A percentile compares a stretch with the other conserved stretches of the same genome.
phyloP scores from a whole-genome alignment of 2,797 vertebrate genomes.

The Neopelma chrysocephalum region DNA sequence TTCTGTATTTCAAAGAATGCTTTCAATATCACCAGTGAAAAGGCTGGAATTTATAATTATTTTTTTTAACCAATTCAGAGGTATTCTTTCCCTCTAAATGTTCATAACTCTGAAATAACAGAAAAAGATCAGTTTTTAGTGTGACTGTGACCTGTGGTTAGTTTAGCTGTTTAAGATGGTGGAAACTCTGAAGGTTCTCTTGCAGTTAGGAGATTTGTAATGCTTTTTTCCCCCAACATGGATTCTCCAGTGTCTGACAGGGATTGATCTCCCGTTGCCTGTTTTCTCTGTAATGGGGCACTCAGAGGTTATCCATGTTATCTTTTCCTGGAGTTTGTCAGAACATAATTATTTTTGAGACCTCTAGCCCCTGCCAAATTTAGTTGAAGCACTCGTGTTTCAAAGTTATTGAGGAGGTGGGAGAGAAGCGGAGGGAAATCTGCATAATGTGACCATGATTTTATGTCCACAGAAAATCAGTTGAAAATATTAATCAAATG shows the following conservation, averaged over 20 bases:
- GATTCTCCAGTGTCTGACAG: neutral
- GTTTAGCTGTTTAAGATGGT: neutral
- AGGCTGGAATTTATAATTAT: neutral
- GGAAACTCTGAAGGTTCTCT: neutral
- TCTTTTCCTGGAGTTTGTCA: neutral
- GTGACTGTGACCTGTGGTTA: neutral
- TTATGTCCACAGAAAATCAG: neutral
- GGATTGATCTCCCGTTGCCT: neutral
- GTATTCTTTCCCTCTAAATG: neutral
- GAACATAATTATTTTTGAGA: conserved; percentile 4
- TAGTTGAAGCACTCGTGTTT: neutral
- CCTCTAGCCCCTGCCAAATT: neutral
- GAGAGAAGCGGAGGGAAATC: neutral
- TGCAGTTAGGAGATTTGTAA: neutral
- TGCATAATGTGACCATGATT: neutral
- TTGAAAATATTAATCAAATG: neutral
- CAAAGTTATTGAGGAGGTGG: neutral
- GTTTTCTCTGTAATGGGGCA: neutral
- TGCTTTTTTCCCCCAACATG: no score
- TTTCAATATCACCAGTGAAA: neutral
- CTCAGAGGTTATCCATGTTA: neutral
- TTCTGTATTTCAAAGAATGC: neutral
- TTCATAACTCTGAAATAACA: neutral
- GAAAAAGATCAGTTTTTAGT: neutral
- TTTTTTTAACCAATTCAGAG: neutral